These are phyloP conservation scores for Cranoglanis bouderius DNA, from an alignment of 2,113 vertebrate species.

Conservation along the genomic window DNA sequence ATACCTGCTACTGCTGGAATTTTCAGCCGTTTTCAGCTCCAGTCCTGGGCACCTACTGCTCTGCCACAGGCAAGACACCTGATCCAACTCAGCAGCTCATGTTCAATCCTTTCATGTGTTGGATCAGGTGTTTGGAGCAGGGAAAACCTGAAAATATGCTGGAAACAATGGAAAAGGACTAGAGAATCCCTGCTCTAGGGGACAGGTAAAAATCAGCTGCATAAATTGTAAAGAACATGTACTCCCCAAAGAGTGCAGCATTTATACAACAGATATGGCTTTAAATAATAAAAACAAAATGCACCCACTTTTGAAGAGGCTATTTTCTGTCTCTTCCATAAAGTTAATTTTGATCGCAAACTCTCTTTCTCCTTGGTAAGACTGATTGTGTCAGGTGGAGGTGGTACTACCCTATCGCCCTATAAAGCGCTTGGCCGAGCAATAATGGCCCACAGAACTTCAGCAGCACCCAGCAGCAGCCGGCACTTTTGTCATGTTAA, in stretches of 20 bases:
- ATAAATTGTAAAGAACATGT: slow-evolving; percentile 2
- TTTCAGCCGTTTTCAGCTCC: neutral
- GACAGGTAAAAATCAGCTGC: neutral
- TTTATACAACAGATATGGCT: neutral
- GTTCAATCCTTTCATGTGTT: neutral
- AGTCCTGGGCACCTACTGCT: slow-evolving; percentile 19
- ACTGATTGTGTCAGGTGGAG: slow-evolving; percentile 38
- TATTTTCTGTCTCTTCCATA: slow-evolving; percentile 21
- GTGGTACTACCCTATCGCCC: slow-evolving; percentile 43
- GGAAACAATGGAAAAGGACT: neutral
- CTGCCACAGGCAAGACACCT: slow-evolving; percentile 19
- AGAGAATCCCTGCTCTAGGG: neutral
- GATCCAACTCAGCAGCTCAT: neutral
- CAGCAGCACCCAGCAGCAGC: slow-evolving; percentile 63
- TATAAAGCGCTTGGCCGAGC: slow-evolving; percentile 65
- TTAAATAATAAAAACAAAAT: neutral
- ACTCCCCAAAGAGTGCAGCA: neutral
- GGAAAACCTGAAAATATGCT: slow-evolving; percentile 2
- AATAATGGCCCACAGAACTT: slow-evolving; percentile 66
- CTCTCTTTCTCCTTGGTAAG: slow-evolving; percentile 21
- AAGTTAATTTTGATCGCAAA: slow-evolving; percentile 34
- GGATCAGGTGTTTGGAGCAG: slow-evolving; percentile 12
- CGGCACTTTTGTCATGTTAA: slow-evolving; percentile 76
- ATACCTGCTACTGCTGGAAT: neutral
- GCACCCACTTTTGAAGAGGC: neutral